phyloP scores from a whole-genome alignment of 1,140 invertebrate species.

The Onthophagus taurus region DNA sequence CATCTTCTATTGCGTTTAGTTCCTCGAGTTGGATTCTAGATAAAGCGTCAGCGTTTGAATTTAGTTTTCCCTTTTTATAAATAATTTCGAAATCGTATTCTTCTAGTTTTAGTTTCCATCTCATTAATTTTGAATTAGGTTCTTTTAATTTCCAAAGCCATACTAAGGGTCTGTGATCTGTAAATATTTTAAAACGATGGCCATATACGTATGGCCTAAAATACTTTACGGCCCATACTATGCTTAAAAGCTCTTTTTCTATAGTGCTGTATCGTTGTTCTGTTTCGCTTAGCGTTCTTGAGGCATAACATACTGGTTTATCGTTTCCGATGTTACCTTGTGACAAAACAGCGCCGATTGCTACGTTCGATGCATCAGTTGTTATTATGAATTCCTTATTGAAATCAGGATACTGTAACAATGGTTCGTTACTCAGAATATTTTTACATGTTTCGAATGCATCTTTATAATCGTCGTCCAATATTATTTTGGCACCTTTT shows the following conservation, averaged over 20 bases:
- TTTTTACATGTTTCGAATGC: background rate
- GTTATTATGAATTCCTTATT: slow-evolving; percentile 15
- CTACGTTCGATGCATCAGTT: slow-evolving; percentile 27
- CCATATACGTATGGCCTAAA: slow-evolving; percentile 35
- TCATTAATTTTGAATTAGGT: slow-evolving; percentile 7
- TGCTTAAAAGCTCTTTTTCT: slow-evolving; percentile 32
- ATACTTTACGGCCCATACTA: slow-evolving; percentile 16
- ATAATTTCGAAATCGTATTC: slow-evolving; percentile 35
- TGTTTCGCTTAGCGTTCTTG: slow-evolving; percentile 21
- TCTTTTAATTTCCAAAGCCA: slow-evolving; percentile 5
- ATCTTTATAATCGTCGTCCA: slow-evolving; percentile 1
- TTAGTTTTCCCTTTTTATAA: slow-evolving; percentile 13
- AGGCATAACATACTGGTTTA: slow-evolving; percentile 32
- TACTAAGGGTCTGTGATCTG: slow-evolving; percentile 3
- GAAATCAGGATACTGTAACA: slow-evolving; percentile 24
- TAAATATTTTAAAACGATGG: slow-evolving; percentile 2
- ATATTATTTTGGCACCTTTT: slow-evolving; percentile 5
- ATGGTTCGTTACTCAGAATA: background rate
- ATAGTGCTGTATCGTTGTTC: slow-evolving; percentile 31
- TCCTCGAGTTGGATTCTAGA: slow-evolving; percentile 18
- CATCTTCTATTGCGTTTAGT: too few species aligned
- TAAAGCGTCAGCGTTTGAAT: slow-evolving; percentile 24
- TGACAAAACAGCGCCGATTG: slow-evolving; percentile 41
- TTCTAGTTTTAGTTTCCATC: slow-evolving; percentile 29
- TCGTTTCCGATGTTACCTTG: slow-evolving; percentile 23